Percentiles rank a stretch among this genome's conserved stretches.
phyloP scores from a whole-genome alignment of 1,140 invertebrate species.

The Leptestheria dahalacensis region DNA sequence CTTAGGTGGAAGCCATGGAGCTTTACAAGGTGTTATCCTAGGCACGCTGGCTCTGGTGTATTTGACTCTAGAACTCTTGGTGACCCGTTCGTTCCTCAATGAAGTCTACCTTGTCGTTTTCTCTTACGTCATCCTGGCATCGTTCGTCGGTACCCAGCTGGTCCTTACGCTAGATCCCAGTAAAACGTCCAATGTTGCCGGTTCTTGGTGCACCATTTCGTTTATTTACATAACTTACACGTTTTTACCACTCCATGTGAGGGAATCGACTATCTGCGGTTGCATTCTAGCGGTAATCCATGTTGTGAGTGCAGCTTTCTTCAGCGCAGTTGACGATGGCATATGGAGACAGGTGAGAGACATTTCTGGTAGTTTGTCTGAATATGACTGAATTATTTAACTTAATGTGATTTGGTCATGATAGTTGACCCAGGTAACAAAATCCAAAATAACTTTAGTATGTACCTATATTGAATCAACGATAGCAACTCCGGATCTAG shows the following conservation, averaged over 20 bases:
- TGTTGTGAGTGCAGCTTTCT: conserved; percentile 31
- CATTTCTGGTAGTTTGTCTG: too few relatives aligned
- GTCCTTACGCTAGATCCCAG: conserved; percentile 33
- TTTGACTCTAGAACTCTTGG: conserved; percentile 51
- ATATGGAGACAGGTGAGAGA: conserved; percentile 21
- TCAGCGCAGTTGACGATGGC: conserved; percentile 13
- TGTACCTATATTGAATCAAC: too few relatives aligned
- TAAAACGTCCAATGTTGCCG: conserved; percentile 29
- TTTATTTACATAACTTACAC: conserved; percentile 80
- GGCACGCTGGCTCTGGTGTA: conserved; percentile 28
- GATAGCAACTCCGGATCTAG: too few relatives aligned
- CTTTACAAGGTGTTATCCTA: conserved; percentile 24
- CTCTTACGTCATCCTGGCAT: conserved; percentile 51
- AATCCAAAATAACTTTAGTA: too few relatives aligned
- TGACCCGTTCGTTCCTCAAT: conserved; percentile 67
- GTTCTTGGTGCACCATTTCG: conserved; percentile 49
- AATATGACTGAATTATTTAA: too few relatives aligned
- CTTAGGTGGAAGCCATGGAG: conserved; percentile 21
- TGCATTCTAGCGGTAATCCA: conserved; percentile 50
- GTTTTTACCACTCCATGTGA: conserved; percentile 62
- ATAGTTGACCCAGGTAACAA: too few relatives aligned
- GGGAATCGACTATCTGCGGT: conserved; percentile 58
- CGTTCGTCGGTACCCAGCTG: conserved; percentile 27
- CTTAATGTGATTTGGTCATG: too few relatives aligned
- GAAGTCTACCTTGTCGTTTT: conserved; percentile 69